Percentiles rank a stretch among this genome's conserved stretches.
These are phyloP conservation scores for Dryobates pubescens DNA, from an alignment of 2,797 vertebrate genomes.

Conservation along the genomic window DNA sequence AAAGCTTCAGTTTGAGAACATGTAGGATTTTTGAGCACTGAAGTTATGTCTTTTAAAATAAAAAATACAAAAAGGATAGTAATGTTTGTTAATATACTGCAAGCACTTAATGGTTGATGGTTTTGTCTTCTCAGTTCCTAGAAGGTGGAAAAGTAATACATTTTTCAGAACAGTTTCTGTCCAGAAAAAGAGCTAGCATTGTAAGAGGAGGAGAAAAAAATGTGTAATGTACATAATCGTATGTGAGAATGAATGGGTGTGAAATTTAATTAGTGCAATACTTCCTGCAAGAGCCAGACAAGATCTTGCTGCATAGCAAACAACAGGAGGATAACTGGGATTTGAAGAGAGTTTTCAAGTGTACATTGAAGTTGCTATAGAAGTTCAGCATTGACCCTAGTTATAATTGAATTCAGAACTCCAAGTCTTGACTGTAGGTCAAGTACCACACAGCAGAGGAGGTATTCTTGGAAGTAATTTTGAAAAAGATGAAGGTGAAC, in stretches of 20 bases:
- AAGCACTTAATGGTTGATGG: not conserved
- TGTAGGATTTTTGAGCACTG: not conserved
- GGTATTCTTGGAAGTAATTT: not conserved
- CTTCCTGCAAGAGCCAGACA: not conserved
- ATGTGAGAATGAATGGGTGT: not conserved
- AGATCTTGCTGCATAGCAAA: not conserved
- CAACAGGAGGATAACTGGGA: not conserved
- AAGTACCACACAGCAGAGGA: not conserved
- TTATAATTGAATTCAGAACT: slow-evolving; percentile 1
- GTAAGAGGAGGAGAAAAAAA: not conserved
- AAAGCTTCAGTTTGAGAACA: not conserved
- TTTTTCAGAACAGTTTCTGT: not conserved
- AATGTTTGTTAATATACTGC: not conserved
- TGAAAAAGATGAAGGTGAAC: not conserved
- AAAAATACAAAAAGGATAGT: not conserved
- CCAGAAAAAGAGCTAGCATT: not conserved
- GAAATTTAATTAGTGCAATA: not conserved
- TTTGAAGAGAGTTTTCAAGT: slow-evolving; percentile 4
- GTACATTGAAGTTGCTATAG: not conserved
- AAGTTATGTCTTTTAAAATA: not conserved
- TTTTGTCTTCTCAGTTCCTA: not conserved
- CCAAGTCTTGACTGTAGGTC: not conserved
- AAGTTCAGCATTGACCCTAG: not conserved
- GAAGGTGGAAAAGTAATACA: not conserved
- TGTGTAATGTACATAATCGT: not conserved